Base-by-base conservation (phyloP, 2,888 invertebrate species). In the Phengaris alcon region DNA sequence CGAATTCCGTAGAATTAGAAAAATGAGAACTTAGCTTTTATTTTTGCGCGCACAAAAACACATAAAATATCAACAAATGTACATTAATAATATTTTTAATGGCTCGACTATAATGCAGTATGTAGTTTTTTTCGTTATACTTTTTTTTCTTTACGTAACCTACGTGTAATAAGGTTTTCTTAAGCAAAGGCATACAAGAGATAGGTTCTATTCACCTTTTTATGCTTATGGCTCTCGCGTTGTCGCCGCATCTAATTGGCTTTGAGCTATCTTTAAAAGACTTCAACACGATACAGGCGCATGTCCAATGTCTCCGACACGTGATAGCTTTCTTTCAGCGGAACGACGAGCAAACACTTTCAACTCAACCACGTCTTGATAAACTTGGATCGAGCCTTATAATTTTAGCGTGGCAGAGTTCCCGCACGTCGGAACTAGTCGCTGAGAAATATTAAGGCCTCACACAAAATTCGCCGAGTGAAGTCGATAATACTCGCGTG, bases 181-280 rank as follows among this genome's bases (percentile, higher is more conserved):
- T 72, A 75, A 77, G 75, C 69, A 70, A 77, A 75, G 64, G 64
- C 48, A 48, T 54, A 22, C 72, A 74, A 44, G 75, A 75, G 68
- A 68, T 75, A 75, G 75, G 57, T 54, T 48, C 68, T 55, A 48
- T 75, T 75, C 75, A 75, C 55, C 69, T 55, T 48, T 75, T 51
- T 77, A 55, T 75, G 76, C 76, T 68, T 72, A 74, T 68, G 55
- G 76, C 79, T 77, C 82, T 80, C 78, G 77, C 74, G 86, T 86
- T 89, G 89, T 89, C 90, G 83, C 86, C 84, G 86, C 90, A 87
- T 88, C 89, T 91, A 91, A 91, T 91, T 91, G 90, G 91, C 91
- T 91, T 90, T 90, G 90, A 90, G 89, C 87, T 86, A 87, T 89
- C 88, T 90, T 87, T 85, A 88, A 89, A 88, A 88, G 81, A 82